Evolutionary conservation across 2,113 vertebrate genomes (phyloP).

Genomic region (Falcunculus frontatus): DNA sequence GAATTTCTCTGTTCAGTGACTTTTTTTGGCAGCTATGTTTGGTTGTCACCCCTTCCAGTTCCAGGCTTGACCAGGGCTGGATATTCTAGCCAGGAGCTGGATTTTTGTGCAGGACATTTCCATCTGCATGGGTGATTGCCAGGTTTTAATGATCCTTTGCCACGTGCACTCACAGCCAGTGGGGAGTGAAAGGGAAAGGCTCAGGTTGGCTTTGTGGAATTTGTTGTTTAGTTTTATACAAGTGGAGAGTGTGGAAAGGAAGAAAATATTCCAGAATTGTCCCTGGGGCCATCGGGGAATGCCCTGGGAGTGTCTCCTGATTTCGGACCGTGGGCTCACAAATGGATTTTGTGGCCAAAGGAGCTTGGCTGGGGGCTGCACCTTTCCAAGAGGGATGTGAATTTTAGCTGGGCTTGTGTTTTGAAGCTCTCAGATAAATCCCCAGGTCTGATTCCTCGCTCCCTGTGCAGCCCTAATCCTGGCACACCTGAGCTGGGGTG

Average conservation of each 20-base stretch:
- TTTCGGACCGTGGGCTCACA: background rate
- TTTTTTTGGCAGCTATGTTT: background rate
- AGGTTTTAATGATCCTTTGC: background rate
- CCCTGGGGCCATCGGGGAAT: background rate
- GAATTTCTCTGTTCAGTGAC: background rate
- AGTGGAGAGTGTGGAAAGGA: background rate
- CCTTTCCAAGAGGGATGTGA: fast-evolving
- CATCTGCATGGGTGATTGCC: background rate
- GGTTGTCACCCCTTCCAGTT: background rate
- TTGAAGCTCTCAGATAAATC: background rate
- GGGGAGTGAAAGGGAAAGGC: background rate
- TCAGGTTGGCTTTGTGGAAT: background rate
- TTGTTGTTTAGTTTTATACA: background rate
- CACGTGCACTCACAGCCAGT: background rate
- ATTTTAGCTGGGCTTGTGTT: fast-evolving
- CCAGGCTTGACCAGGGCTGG: background rate
- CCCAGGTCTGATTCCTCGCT: background rate
- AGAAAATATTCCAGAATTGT: background rate
- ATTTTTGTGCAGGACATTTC: background rate
- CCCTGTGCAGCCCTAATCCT: background rate
- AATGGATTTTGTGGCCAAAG: background rate
- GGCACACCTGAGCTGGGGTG: fast-evolving
- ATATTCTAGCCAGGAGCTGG: background rate
- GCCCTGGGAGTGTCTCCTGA: background rate
- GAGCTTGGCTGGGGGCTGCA: background rate